These are phyloP conservation scores for Dicrurus megarhynchus DNA, from an alignment of 2,113 vertebrate genomes.

Conservation along the genomic window DNA sequence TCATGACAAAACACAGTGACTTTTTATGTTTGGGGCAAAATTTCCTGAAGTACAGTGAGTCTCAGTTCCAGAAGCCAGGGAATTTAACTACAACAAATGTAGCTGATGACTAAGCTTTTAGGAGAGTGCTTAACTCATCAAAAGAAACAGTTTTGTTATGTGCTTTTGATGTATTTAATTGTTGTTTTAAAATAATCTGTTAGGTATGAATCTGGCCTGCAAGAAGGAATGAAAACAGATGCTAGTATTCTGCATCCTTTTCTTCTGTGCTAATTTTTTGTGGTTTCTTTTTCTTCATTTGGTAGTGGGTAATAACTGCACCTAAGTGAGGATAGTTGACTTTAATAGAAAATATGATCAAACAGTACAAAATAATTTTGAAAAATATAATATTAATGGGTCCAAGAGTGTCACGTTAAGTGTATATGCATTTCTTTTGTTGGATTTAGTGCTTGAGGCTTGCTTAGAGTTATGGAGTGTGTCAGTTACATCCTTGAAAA, in stretches of 20 bases:
- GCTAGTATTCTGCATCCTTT: neutral
- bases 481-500: neutral
- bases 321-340: neutral
- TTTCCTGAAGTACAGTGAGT: neutral
- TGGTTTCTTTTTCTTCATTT: neutral
- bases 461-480: neutral
- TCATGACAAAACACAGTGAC: neutral
- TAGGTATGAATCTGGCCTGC: neutral
- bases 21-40: neutral
- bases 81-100: neutral
- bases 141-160: neutral
- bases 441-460: neutral
- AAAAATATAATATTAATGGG: neutral
- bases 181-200: neutral
- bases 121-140: neutral
- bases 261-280: neutral
- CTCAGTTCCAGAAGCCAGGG: neutral
- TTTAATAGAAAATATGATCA: neutral
- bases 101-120: neutral
- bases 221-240: neutral
- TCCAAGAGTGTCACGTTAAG: neutral
- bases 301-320: neutral
- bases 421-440: neutral
- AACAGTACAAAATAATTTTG: neutral
- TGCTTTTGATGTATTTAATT: neutral